Percentiles rank a stretch among this genome's conserved stretches.
Conservation (phyloP, 2,797 vertebrate genomes). For the Poecilia wingei region DNA sequence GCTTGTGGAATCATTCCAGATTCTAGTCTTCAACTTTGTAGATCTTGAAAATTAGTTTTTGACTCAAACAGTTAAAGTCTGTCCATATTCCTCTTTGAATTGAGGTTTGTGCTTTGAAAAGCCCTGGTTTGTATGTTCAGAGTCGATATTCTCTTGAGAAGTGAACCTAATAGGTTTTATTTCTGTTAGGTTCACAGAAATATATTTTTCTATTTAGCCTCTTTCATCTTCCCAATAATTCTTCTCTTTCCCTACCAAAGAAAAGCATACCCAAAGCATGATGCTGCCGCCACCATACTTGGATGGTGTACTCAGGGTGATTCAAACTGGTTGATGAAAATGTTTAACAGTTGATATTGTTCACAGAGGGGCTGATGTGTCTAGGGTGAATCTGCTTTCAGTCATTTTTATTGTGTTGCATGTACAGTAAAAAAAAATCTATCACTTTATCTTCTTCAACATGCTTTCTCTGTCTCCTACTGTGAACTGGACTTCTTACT, state of each 20-base stretch:
- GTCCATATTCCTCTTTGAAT: neutral
- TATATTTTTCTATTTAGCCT: neutral
- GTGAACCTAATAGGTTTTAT: neutral
- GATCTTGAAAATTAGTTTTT: neutral
- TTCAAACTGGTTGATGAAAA: neutral
- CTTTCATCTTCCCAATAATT: neutral
- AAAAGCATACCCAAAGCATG: neutral
- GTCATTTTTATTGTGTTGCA: too few relatives aligned
- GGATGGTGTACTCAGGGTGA: neutral
- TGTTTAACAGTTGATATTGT: neutral
- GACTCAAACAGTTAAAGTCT: neutral
- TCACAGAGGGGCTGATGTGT: neutral
- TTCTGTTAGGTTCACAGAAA: too few relatives aligned
- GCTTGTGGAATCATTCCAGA: neutral
- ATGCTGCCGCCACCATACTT: neutral
- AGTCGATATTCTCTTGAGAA: neutral
- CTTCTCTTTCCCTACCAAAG: neutral
- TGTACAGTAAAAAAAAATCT: too few relatives aligned
- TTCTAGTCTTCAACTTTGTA: neutral
- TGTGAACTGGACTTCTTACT: neutral
- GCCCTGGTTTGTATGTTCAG: neutral
- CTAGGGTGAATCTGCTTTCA: neutral
- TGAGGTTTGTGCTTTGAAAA: neutral
- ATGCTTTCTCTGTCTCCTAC: neutral
- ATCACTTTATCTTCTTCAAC: neutral